Conservation (phyloP, 2,113 vertebrate species). For the Guaruba guarouba region DNA sequence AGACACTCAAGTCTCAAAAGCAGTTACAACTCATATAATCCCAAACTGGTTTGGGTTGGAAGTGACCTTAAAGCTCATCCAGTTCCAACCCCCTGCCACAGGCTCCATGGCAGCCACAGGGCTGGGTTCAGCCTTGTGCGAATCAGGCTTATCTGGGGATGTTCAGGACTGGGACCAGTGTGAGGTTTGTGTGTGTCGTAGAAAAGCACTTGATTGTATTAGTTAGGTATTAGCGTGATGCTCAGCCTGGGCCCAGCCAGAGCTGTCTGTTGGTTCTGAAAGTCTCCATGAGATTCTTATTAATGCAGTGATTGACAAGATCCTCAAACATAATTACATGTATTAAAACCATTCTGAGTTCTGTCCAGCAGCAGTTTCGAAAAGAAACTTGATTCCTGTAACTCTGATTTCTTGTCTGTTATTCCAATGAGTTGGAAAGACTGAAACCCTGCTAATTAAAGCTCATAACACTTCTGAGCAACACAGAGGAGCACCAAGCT, state of each 20-base stretch:
- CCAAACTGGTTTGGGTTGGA: not conserved
- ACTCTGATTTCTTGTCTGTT: not conserved
- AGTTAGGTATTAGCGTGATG: accelerated
- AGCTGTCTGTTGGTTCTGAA: not conserved
- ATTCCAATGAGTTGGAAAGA: not conserved
- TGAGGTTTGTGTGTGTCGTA: accelerated
- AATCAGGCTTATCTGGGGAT: not conserved
- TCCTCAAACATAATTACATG: not conserved
- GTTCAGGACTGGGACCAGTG: not conserved
- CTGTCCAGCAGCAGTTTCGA: not conserved
- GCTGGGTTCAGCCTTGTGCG: not conserved
- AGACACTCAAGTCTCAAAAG: not conserved
- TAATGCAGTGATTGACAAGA: not conserved
- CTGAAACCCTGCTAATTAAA: slow-evolving; percentile 32
- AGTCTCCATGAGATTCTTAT: not conserved
- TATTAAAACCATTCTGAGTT: not conserved
- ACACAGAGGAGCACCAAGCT: not conserved
- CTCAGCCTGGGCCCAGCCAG: not conserved
- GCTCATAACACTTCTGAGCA: not conserved
- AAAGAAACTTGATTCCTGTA: not conserved
- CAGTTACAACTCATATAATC: not conserved
- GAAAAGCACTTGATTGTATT: accelerated
- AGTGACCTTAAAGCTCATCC: not conserved
- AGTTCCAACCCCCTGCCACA: not conserved
- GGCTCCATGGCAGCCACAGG: not conserved